Base-by-base conservation (phyloP, 2,888 invertebrate species). In the Enchytraeus crypticus region DNA sequence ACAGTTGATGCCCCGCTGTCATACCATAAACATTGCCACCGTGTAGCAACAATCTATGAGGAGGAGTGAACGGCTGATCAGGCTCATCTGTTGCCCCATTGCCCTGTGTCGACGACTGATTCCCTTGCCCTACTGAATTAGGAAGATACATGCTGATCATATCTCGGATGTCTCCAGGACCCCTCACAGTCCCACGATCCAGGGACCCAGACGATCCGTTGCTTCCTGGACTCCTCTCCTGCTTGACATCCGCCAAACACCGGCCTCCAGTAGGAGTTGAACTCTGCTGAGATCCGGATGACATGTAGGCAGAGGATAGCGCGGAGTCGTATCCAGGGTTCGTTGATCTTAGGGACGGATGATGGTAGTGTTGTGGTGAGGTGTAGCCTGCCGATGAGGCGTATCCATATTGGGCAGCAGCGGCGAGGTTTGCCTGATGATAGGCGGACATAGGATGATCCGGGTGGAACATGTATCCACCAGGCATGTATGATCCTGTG, bases 91-190 rank as follows among this genome's bases (percentile, higher is more conserved):
- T 70, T 71, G n/a, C 64, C 67, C 29, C 71, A 71, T 51, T 70
- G 84, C 84, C 75, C 87, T 87, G 59, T n/a, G n/a, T n/a, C n/a
- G n/a, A n/a, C n/a, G n/a, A n/a, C n/a, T n/a, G n/a, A n/a, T n/a
- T n/a, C n/a, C n/a, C n/a, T n/a, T n/a, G n/a, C n/a, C n/a, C n/a
- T n/a, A n/a, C n/a, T n/a, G n/a, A n/a, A n/a, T 84, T 85, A 21
- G 82, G 82, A 75, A 87, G 83, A 81, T 87, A 87, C 86, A 87
- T 86, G 70, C 84, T 85, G 77, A 87, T 87, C 86, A 87, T 87
- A 76, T 87, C 86, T 59, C 85, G 80, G 53, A 86, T 81, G 72
- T 87, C 85, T 27, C 23, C 46, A 14, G 11, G 38, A 38, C 8
- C 38, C 8, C 38, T 18, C 11, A 8, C 11, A 18, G 38, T 8